These are phyloP conservation scores for Corythornis madagascariensis DNA, from an alignment of 2,113 vertebrate species.

Conservation along the genomic window DNA sequence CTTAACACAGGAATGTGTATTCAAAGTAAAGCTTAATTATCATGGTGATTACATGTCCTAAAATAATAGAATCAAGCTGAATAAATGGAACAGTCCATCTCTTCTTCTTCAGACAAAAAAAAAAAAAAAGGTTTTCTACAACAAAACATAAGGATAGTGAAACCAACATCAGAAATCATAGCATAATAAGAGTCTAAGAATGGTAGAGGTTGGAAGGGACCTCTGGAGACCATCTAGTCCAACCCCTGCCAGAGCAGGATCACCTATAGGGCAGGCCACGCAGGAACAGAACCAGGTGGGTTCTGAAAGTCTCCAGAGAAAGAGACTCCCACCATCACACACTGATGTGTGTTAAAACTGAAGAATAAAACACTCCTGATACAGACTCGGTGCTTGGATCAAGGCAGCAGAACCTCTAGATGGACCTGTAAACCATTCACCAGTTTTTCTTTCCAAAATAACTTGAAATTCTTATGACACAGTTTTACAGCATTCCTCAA, in stretches of 20 bases:
- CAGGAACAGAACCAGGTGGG: no score
- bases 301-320: no score
- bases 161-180: background rate
- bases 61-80: background rate
- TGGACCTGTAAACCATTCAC: background rate
- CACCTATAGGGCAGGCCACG: no score
- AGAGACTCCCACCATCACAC: no score
- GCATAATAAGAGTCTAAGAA: no score
- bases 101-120: background rate
- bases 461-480: background rate
- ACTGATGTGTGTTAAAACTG: background rate
- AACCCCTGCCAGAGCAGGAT: no score
- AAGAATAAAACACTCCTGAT: background rate
- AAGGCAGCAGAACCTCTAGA: background rate
- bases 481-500: background rate
- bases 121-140: background rate
- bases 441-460: background rate
- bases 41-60: background rate
- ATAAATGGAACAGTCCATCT: background rate
- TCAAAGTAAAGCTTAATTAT: background rate
- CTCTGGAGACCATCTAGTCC: no score
- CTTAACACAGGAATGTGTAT: background rate
- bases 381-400: background rate
- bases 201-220: no score
- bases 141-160: background rate